Evolutionary conservation across 2,113 vertebrate genomes (phyloP), one percentile per base, ranked within the genome.

Genomic region (Odontophorus gujanensis): DNA sequence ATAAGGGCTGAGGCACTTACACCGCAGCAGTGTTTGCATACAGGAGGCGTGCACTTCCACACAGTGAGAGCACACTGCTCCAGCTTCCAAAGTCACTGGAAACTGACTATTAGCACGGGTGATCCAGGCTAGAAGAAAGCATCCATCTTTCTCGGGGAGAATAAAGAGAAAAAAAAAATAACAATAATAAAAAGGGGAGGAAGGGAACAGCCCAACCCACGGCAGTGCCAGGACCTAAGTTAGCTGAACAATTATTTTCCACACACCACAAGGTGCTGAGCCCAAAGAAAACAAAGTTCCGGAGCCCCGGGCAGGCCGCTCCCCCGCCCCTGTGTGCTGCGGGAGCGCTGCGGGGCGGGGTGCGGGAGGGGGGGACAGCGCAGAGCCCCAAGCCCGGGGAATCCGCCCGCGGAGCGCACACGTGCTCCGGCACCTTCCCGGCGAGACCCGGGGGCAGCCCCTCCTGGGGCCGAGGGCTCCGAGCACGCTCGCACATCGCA

Each of bases 271-370:
- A 62, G 81, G 48, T 76, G 89, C 78, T 16, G 48, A 81, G 85
- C 81, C 66, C 84, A 73, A 82, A 71, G 66, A 81, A 85, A 93
- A 93, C 84, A 94, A 96, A 96, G 84, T 96, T 96, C 8, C 48
- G 89, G 74, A 91, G 77, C 91, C 28, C 7, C 57, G 12, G 78
- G 87, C 91, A 93, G 91, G 96, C 69, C 91, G 81, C 6, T 25
- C 63, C 24, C 69, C 59, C 43, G 91, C 16, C 69, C 0, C 58
- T 38, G 16, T 3, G 51, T 28, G 26, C 51, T 5, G 51, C 51
- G 26, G 53, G 26, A 40, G 22, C 34, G 42, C 34, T 17, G 57
- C 57, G 47, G 82, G 14, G 34, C 5, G 24, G 72, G 76, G 51
- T 17, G 57, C 57, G 47, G 82, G 14, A 34, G 5, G 24, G 72